These are phyloP conservation scores for Masticophis lateralis DNA, from an alignment of 2,797 vertebrate species.

Conservation along the genomic window DNA sequence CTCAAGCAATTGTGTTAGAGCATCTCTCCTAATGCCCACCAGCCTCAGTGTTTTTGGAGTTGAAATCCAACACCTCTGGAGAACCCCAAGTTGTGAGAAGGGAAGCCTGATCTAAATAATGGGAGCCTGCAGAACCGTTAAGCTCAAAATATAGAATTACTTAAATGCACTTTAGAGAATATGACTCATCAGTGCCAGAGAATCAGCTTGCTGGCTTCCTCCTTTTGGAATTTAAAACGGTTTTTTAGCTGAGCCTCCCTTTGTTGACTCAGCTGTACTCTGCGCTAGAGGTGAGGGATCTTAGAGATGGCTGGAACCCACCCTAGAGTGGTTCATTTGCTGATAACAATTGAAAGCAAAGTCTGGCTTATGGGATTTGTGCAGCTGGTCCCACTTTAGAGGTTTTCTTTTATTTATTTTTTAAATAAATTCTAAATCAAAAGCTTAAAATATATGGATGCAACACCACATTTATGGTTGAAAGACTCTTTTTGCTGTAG, in stretches of 20 bases:
- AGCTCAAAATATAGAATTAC: not conserved
- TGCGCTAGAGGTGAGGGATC: not conserved
- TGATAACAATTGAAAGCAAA: slow-evolving; percentile 47
- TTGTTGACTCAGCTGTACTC: slow-evolving; percentile 61
- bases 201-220: slow-evolving; percentile 41
- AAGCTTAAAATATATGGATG: not conserved
- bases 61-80: not conserved
- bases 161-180: not conserved
- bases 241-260: slow-evolving; percentile 36
- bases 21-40: not conserved
- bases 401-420: not conserved
- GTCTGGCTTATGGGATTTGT: not conserved
- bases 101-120: not conserved
- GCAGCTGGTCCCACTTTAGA: slow-evolving; percentile 9
- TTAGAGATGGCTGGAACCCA: not conserved
- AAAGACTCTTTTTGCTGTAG: not conserved
- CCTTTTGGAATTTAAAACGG: not conserved
- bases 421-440: not conserved
- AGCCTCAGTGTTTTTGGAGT: not conserved
- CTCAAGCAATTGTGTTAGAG: not conserved
- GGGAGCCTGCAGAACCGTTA: not conserved
- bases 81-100: not conserved
- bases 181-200: not conserved
- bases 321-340: slow-evolving; percentile 14
- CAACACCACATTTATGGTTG: not conserved